These are phyloP conservation scores for Isaurus tuberculatus DNA, from an alignment of 92 coral and sea anemone species.

Conservation along the genomic window DNA sequence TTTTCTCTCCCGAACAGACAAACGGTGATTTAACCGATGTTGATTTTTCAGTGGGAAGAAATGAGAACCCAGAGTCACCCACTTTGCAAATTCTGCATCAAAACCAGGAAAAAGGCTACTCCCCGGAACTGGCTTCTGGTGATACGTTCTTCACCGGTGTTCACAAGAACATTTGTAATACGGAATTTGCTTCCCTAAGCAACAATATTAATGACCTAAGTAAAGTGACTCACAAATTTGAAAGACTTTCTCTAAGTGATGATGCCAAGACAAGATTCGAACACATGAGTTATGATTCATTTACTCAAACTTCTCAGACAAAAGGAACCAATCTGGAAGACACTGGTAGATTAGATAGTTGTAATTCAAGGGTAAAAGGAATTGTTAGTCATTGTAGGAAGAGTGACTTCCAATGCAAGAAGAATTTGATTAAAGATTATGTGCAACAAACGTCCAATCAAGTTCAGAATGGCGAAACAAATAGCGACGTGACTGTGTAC, in stretches of 20 bases:
- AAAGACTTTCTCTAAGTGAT: slow-evolving; percentile 16
- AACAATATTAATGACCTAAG: not conserved
- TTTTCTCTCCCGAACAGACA: slow-evolving; percentile 12
- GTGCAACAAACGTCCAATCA: not conserved
- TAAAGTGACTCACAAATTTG: not conserved
- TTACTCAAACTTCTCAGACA: not conserved
- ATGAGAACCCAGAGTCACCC: slow-evolving; percentile 24
- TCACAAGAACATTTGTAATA: not conserved
- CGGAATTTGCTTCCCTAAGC: not conserved
- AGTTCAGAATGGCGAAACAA: not conserved
- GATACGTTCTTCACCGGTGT: not conserved
- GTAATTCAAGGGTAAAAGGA: not conserved
- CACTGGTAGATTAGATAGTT: not conserved
- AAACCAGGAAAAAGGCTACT: not conserved
- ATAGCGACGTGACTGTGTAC: not conserved
- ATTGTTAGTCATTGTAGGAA: not conserved
- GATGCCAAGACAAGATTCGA: not conserved
- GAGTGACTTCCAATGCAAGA: slow-evolving; percentile 4
- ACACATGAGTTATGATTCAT: not conserved
- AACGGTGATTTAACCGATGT: slow-evolving; percentile 7
- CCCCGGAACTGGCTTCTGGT: not conserved
- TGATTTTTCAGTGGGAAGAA: not conserved
- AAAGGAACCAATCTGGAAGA: not conserved
- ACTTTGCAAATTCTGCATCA: slow-evolving; percentile 7
- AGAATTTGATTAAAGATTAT: slow-evolving; percentile 12